Conservation (phyloP, 2,797 vertebrate species). For the Poeciliopsis paucimaculata region DNA sequence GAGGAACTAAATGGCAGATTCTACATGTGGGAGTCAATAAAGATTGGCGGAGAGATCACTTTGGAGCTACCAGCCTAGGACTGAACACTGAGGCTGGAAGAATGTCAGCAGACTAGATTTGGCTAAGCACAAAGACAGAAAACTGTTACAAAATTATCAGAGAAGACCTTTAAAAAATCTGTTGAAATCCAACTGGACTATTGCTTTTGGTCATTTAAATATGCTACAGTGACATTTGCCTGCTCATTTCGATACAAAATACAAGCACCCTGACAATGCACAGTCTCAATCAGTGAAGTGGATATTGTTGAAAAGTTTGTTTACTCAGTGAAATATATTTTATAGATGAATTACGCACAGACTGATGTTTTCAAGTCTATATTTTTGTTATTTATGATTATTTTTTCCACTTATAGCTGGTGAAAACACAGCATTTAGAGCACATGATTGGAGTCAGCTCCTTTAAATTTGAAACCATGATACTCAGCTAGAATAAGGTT, state of each 20-base stretch:
- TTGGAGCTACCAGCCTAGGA: not conserved
- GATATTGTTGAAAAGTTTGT: not conserved
- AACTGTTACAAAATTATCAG: not conserved
- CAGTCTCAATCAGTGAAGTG: not conserved
- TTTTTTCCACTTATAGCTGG: not conserved
- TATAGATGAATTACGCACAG: not conserved
- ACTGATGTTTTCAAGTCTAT: not conserved
- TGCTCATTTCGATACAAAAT: not conserved
- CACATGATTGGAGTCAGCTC: not conserved
- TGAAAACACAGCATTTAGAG: not conserved
- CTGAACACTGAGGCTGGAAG: not conserved
- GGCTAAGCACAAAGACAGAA: not conserved
- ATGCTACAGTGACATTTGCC: not conserved
- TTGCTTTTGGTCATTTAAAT: not conserved
- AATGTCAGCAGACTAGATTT: not conserved
- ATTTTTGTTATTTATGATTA: not conserved
- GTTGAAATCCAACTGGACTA: not conserved
- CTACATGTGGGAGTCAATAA: not conserved
- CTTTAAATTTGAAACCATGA: not conserved
- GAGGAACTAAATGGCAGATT: not conserved
- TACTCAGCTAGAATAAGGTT: not conserved
- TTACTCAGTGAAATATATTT: not conserved
- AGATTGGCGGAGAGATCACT: not conserved
- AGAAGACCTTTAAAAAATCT: not conserved
- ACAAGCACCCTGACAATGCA: not conserved